Evolutionary conservation across 2,888 invertebrate species (phyloP).

Genomic region (Drosophila lutescens): DNA sequence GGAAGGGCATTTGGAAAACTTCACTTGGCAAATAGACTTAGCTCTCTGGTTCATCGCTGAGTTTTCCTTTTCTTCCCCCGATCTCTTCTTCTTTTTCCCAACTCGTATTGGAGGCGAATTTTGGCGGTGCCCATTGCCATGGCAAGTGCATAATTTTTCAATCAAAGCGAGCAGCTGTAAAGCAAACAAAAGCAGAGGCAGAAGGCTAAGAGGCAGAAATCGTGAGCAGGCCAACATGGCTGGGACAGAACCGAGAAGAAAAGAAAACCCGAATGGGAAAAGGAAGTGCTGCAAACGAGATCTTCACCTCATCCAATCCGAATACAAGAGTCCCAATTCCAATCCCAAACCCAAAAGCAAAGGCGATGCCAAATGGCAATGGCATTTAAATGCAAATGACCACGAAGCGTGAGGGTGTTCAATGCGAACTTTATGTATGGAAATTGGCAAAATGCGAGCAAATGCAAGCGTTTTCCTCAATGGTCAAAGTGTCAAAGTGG

Average conservation of each 20-base stretch:
- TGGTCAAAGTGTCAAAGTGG: conserved; percentile 67
- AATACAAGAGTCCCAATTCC: not conserved
- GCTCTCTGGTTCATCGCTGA: conserved; percentile 13
- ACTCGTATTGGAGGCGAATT: conserved; percentile 57
- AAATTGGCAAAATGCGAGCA: conserved; percentile 78
- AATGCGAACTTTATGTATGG: conserved; percentile 77
- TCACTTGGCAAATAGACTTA: not conserved
- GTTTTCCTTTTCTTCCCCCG: conserved; percentile 43
- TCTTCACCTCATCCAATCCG: conserved; percentile 32
- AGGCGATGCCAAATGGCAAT: conserved; percentile 57
- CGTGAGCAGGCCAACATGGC: conserved; percentile 54
- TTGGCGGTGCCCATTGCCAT: conserved; percentile 77
- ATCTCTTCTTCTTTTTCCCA: conserved; percentile 24
- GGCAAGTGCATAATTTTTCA: conserved; percentile 79
- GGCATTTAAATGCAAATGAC: conserved; percentile 79
- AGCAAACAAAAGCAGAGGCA: conserved; percentile 67
- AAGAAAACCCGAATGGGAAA: conserved; percentile 44
- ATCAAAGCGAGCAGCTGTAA: conserved; percentile 79
- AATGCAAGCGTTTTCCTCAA: conserved; percentile 46
- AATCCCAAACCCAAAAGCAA: conserved; percentile 31
- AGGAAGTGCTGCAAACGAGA: conserved; percentile 53
- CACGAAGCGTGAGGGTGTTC: conserved; percentile 78
- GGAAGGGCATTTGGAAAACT: conserved; percentile 17
- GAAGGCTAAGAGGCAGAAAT: conserved; percentile 38
- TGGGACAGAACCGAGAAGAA: conserved; percentile 6